Conservation (phyloP, 1,140 invertebrate species). For the Bradysia coprophila region DNA sequence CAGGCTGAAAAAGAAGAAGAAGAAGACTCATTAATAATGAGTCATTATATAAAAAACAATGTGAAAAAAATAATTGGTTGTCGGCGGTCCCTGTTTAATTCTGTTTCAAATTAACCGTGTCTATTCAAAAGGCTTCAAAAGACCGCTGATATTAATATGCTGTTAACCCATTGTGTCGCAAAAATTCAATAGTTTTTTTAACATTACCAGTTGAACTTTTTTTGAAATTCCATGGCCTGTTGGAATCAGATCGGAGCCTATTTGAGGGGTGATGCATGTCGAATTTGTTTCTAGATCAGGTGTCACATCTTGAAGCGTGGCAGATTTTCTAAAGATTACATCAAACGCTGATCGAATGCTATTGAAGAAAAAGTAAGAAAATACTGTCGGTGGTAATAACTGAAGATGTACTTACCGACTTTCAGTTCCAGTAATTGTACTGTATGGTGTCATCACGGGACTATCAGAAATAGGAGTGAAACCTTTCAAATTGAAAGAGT, state of each 20-base stretch:
- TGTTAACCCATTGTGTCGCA: neutral
- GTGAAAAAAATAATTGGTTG: no score
- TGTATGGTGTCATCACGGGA: conserved; percentile 54
- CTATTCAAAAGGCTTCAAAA: neutral
- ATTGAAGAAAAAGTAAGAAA: conserved; percentile 22
- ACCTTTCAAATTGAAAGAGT: conserved; percentile 63
- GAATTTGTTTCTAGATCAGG: conserved; percentile 37
- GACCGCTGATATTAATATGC: no score
- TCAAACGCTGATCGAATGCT: conserved; percentile 78
- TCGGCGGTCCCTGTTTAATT: no score
- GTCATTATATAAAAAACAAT: no score
- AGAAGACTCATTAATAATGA: no score
- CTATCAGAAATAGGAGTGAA: conserved; percentile 44
- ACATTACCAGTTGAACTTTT: conserved; percentile 72
- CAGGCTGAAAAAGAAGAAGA: no score
- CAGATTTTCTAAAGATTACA: conserved; percentile 73
- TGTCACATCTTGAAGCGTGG: conserved; percentile 63
- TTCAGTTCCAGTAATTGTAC: conserved; percentile 71
- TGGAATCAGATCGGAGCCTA: conserved; percentile 13
- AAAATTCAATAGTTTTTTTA: neutral
- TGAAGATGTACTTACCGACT: conserved; percentile 18
- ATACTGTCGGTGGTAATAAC: conserved; percentile 2
- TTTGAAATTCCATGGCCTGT: conserved; percentile 52
- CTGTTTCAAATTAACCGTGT: no score
- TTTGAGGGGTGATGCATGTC: conserved; percentile 16